A percentile compares a stretch with the other conserved stretches of the same genome.
Conservation (phyloP, 2,113 vertebrate genomes). For the Zapus hudsonius region DNA sequence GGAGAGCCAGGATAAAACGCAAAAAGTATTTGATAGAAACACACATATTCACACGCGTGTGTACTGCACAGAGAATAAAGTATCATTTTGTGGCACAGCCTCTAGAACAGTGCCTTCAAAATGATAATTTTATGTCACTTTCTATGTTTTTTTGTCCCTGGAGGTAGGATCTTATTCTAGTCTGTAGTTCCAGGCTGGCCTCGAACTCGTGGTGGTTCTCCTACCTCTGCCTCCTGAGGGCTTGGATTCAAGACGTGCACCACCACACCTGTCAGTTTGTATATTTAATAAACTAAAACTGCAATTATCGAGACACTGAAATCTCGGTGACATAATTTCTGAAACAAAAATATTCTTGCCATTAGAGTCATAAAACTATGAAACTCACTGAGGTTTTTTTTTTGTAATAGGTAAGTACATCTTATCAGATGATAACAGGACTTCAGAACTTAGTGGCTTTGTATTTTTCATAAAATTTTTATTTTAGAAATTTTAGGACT, state of each 20-base stretch:
- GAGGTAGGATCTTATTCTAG: too few species aligned
- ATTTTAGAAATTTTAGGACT: not conserved
- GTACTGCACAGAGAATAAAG: not conserved
- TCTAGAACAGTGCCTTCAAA: conserved; percentile 12
- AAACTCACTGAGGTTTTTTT: conserved; percentile 15
- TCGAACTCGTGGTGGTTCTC: too few species aligned
- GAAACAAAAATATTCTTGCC: conserved; percentile 14
- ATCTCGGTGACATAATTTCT: not conserved
- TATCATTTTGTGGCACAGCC: not conserved
- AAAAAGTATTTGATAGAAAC: not conserved
- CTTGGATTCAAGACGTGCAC: too few species aligned
- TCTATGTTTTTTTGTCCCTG: too few species aligned
- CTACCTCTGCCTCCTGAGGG: too few species aligned
- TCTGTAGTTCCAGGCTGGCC: too few species aligned
- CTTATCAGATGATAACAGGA: not conserved
- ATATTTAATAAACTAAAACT: not conserved
- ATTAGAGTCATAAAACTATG: not conserved
- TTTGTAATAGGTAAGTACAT: not conserved
- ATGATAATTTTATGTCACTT: not conserved
- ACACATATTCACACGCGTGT: not conserved
- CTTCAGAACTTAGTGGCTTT: not conserved
- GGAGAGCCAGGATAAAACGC: not conserved
- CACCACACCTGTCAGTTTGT: too few species aligned
- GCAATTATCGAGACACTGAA: not conserved
- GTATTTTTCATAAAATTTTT: conserved; percentile 25